Percentiles rank a stretch among this genome's conserved stretches.
Conservation (phyloP, 2,888 invertebrate genomes). For the Ornithoptera alexandrae region DNA sequence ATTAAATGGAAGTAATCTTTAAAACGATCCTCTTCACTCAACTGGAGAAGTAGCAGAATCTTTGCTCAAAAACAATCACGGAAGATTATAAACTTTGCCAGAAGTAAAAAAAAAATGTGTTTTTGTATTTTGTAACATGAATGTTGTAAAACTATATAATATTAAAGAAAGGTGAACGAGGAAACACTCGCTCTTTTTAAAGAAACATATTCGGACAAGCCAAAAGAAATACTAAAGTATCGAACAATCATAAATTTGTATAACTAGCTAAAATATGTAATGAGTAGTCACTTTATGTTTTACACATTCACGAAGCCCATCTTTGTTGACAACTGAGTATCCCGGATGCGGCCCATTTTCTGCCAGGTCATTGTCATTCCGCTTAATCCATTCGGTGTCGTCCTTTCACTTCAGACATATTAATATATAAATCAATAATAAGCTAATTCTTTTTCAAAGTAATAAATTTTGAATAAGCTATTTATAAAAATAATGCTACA, state of each 20-base stretch:
- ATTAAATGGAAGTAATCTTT: too few species aligned
- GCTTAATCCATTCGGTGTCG: slow-evolving; percentile 11
- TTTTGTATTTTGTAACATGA: too few species aligned
- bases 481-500: background rate
- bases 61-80: too few species aligned
- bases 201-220: background rate
- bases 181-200: background rate
- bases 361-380: slow-evolving; percentile 29
- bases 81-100: too few species aligned
- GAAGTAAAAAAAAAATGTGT: too few species aligned
- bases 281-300: slow-evolving; percentile 12
- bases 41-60: too few species aligned
- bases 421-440: background rate
- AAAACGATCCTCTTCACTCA: too few species aligned
- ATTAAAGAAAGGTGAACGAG: too few species aligned
- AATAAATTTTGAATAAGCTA: background rate
- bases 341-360: slow-evolving; percentile 30
- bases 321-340: slow-evolving; percentile 22
- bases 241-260: background rate
- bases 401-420: slow-evolving; percentile 16
- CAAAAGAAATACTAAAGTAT: background rate
- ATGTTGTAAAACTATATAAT: too few species aligned
- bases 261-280: background rate
- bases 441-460: background rate
- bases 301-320: slow-evolving; percentile 26